A percentile compares a stretch with the other conserved stretches of the same genome.
These are phyloP conservation scores for Lottia scabra DNA, from an alignment of 2,888 invertebrate genomes.

Conservation along the genomic window DNA sequence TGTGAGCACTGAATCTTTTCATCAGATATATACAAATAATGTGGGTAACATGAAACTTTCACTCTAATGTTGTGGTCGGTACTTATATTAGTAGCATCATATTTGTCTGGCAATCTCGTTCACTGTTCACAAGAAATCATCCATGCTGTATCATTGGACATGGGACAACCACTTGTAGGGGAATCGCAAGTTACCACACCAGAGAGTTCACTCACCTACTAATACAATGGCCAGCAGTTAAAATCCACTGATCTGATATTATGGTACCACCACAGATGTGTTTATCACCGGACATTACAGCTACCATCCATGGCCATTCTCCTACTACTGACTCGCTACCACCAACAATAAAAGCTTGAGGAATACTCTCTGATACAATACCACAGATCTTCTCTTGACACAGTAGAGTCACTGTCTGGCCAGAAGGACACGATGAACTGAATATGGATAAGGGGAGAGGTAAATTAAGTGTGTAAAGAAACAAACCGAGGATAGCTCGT, in stretches of 20 bases:
- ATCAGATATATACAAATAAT: no score
- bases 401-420: neutral
- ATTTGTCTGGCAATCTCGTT: no score
- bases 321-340: conserved; percentile 38
- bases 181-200: no score
- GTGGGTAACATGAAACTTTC: no score
- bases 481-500: no score
- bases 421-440: conserved; percentile 18
- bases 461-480: no score
- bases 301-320: conserved; percentile 55
- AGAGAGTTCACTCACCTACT: conserved; percentile 38
- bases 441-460: neutral
- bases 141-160: no score
- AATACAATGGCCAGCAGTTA: conserved; percentile 54
- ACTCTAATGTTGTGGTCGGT: no score
- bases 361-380: conserved; percentile 11
- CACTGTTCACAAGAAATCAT: no score
- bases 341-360: conserved; percentile 43
- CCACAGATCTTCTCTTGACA: conserved; percentile 38
- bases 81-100: no score
- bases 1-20: no score
- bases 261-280: conserved; percentile 51
- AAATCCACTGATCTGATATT: conserved; percentile 42
- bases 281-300: conserved; percentile 32
- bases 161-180: no score